A percentile compares a stretch with the other conserved stretches of the same genome.
These are phyloP conservation scores for Gopherus evgoodei DNA, from an alignment of 2,113 vertebrate species.

Conservation along the genomic window DNA sequence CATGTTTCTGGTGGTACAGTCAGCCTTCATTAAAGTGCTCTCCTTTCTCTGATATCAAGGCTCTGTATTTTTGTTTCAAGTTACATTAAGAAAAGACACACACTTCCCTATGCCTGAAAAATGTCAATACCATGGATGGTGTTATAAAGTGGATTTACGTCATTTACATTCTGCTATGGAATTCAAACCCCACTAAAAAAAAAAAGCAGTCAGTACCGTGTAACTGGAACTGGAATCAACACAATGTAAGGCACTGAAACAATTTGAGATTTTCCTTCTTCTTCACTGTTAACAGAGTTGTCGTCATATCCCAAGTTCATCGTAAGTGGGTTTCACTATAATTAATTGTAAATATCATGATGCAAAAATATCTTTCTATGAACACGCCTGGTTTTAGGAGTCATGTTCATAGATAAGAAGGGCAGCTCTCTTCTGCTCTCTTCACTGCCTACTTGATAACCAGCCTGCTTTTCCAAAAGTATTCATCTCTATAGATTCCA, in stretches of 20 bases:
- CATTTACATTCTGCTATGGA: neutral
- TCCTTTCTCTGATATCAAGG: neutral
- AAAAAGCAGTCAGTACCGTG: neutral
- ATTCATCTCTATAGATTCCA: neutral
- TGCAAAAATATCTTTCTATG: slow-evolving; percentile 15
- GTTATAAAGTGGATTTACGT: neutral
- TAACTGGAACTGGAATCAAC: neutral
- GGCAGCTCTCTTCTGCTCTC: neutral
- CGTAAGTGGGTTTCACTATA: neutral
- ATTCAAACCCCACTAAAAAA: neutral
- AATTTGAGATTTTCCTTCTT: neutral
- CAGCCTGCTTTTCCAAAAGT: accelerated
- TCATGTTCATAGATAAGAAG: neutral
- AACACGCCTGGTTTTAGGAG: neutral
- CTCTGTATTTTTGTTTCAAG: neutral
- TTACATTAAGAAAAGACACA: neutral
- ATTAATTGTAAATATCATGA: neutral
- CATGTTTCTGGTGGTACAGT: neutral
- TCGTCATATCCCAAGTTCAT: neutral
- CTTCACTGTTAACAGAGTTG: neutral
- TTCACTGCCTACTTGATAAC: neutral
- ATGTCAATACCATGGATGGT: neutral
- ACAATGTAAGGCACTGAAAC: neutral
- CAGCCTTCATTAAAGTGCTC: neutral
- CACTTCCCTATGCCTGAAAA: neutral